phyloP scores from a whole-genome alignment of 2,888 invertebrate species.

The Acanthacorydalis orientalis region DNA sequence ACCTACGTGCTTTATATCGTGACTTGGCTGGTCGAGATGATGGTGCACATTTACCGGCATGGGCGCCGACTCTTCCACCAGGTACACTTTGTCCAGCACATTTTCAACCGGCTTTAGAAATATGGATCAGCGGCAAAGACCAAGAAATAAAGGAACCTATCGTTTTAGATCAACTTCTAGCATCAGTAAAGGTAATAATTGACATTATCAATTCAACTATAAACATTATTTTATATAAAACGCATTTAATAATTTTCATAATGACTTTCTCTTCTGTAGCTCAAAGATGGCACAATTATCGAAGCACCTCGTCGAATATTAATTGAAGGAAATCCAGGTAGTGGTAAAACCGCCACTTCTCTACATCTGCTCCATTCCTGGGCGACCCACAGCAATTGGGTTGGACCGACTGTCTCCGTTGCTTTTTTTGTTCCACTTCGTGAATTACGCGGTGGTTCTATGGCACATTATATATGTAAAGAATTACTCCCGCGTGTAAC shows the following conservation, averaged over 20 bases:
- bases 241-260: too few species aligned
- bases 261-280: conserved; percentile 18
- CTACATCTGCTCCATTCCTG: conserved; percentile 34
- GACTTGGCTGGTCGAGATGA: conserved; percentile 30
- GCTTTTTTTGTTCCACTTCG: conserved; percentile 33
- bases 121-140: conserved; percentile 17
- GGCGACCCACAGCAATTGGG: conserved; percentile 28
- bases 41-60: conserved; percentile 25
- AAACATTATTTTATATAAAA: too few species aligned
- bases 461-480: conserved; percentile 7
- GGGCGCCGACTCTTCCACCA: conserved; percentile 29
- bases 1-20: conserved; percentile 29
- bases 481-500: conserved; percentile 29
- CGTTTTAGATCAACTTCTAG: conserved; percentile 28
- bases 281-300: conserved; percentile 28
- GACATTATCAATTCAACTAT: conserved; percentile 12
- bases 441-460: conserved; percentile 27
- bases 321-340: conserved; percentile 34
- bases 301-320: conserved; percentile 33
- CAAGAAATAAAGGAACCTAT: conserved; percentile 20
- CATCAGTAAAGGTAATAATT: conserved; percentile 27
- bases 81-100: conserved; percentile 32
- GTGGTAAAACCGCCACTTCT: conserved; percentile 31
- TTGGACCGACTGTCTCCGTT: conserved; percentile 28
- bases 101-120: conserved; percentile 30